A percentile compares a stretch with the other conserved stretches of the same genome.
Conservation (phyloP, 2,797 vertebrate species). For the Sebastes iracundus region DNA sequence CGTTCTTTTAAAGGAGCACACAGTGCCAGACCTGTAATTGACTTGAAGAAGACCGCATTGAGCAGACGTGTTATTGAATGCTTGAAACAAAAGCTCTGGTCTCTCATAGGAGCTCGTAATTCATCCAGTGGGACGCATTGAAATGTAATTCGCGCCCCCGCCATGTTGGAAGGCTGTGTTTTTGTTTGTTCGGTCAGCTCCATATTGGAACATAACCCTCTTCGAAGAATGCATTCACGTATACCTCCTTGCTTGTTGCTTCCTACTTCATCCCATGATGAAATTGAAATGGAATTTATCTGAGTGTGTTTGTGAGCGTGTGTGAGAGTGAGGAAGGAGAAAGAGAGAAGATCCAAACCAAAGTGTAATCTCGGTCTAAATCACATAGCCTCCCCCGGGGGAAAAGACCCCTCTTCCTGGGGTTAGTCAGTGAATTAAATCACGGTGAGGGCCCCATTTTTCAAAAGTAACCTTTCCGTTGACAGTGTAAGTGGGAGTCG, state of each 20-base stretch:
- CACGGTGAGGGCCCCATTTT: conserved; percentile 74
- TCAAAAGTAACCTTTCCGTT: conserved; percentile 82
- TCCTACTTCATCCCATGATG: conserved; percentile 47
- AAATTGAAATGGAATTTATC: conserved; percentile 61
- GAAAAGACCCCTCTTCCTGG: conserved; percentile 65
- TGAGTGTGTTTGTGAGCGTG: neutral
- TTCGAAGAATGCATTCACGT: conserved; percentile 12
- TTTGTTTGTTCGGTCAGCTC: conserved; percentile 45
- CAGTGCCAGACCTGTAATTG: conserved; percentile 58
- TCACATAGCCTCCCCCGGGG: conserved; percentile 57
- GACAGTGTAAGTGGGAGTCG: conserved; percentile 80
- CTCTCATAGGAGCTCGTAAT: conserved; percentile 43
- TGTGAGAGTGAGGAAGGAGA: conserved; percentile 14
- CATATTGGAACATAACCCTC: conserved; percentile 25
- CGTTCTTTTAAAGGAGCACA: conserved; percentile 50
- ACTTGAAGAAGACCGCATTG: conserved; percentile 68
- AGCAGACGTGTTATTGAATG: conserved; percentile 59
- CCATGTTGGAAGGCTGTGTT: conserved; percentile 18
- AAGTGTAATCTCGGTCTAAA: conserved; percentile 80
- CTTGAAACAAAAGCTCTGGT: conserved; percentile 59
- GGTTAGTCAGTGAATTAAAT: conserved; percentile 83
- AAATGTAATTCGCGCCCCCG: conserved; percentile 23
- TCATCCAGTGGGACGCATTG: conserved; percentile 35
- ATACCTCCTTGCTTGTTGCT: conserved; percentile 26
- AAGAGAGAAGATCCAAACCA: conserved; percentile 66